Base-by-base conservation (phyloP, 1,140 invertebrate species). In the Trichomalopsis sarcophagae region DNA sequence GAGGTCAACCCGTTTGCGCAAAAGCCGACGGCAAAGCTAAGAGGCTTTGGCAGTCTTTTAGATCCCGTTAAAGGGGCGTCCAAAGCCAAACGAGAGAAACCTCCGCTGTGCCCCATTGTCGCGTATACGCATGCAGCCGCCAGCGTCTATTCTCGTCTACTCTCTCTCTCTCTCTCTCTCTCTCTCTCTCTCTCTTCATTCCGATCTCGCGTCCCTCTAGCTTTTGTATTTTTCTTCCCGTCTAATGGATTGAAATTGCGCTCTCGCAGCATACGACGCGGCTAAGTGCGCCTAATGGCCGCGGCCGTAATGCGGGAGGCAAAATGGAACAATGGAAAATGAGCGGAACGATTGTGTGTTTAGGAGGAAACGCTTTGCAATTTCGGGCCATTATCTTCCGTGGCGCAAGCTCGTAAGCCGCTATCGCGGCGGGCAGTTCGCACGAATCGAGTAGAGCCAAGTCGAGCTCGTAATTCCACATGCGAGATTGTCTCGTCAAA, bases 401-500 rank as follows among this genome's bases (percentile, higher is more conserved):
- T 27, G 27, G 27, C 27, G 27, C 27, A 27, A 27, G 27, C 27
- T 27, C 27, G 27, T 27, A 27, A 27, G 27, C 27, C 27, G 40
- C 1, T 74, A 74, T 81, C 44, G 17, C 69, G 27, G 47, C 55
- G 14, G 55, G 14, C 21, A 62, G n/a, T 81, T 27, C 17, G 44
- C 33, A 73, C 4, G 68, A n/a, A 23, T 86, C 84, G 47, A 14
- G 84, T 81, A 74, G 33, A 27, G 1, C 27, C 1, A 27, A 27
- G 27, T 27, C 27, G 27, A 27, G 27, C 27, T 27, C 27, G 27
- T 27, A 27, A 27, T 27, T 1, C 27, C 27, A 27, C 27, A 27
- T 27, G 82, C 82, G 86, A 89, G 89, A 92, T 92, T 91, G 90
- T 91, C 88, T 92, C 91, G 91, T 92, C 91, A 91, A 89, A 89